Evolutionary conservation across 2,888 invertebrate genomes (phyloP).

Genomic region (Poecilus cupreus): DNA sequence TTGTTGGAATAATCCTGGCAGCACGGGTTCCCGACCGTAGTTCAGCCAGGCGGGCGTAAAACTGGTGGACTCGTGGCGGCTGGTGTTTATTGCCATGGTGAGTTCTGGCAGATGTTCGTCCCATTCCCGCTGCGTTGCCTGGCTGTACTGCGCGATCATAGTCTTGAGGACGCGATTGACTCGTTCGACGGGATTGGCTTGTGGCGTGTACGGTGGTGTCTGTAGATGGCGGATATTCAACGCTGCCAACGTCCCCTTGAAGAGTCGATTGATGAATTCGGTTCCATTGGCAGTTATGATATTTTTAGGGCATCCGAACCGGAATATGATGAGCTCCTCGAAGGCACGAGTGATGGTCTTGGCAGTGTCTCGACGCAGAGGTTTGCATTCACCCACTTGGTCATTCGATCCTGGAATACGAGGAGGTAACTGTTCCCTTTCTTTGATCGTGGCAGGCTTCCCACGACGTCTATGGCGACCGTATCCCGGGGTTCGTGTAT

Average conservation of each 20-base stretch:
- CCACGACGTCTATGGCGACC: too few relatives aligned
- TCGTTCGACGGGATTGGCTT: conserved; percentile 66
- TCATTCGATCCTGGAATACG: conserved; percentile 62
- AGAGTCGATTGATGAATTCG: conserved; percentile 56
- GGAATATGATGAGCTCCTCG: conserved; percentile 17
- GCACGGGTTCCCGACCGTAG: too few relatives aligned
- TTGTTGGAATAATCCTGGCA: too few relatives aligned
- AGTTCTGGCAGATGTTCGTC: too few relatives aligned
- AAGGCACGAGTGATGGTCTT: conserved; percentile 43
- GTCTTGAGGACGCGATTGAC: conserved; percentile 65
- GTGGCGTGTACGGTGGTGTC: conserved; percentile 64
- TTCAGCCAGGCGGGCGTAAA: too few relatives aligned
- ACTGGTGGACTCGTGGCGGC: too few relatives aligned
- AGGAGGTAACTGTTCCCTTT: conserved; percentile 58
- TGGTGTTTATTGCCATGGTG: too few relatives aligned
- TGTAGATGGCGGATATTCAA: too few relatives aligned
- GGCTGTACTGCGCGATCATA: too few relatives aligned
- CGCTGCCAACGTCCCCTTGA: too few relatives aligned
- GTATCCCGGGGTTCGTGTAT: conserved; percentile 46
- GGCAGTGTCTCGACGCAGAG: conserved; percentile 59
- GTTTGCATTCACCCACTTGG: conserved; percentile 59
- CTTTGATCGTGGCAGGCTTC: conserved; percentile 28
- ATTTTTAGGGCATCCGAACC: conserved; percentile 51
- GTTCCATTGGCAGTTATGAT: conserved; percentile 62
- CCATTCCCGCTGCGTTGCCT: too few relatives aligned